phyloP scores from a whole-genome alignment of 1,140 invertebrate species.

The Heliconius hewitsoni region DNA sequence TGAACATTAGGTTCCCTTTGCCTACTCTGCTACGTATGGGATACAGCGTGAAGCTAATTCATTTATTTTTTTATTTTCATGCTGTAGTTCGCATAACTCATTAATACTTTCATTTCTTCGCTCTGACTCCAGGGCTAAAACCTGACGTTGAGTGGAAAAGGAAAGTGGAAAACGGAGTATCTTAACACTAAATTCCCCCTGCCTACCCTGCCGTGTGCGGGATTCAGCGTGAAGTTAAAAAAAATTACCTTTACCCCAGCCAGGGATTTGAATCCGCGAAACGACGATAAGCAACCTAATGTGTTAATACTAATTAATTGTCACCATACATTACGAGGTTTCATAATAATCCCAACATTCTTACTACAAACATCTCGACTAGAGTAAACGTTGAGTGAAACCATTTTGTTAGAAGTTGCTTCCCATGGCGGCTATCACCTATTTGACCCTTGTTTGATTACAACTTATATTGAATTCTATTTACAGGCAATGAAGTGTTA shows the following conservation, averaged over 20 bases:
- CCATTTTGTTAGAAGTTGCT: neutral
- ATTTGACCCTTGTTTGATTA: neutral
- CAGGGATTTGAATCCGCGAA: neutral
- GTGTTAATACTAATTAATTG: neutral
- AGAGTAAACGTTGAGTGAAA: neutral
- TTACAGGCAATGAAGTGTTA: neutral
- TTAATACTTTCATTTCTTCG: too few relatives aligned
- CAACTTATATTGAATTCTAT: neutral
- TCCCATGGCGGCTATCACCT: neutral
- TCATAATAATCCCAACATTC: neutral
- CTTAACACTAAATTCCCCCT: too few relatives aligned
- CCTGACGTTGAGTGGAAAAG: rapidly evolving
- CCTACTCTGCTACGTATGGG: too few relatives aligned
- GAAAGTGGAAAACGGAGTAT: too few relatives aligned
- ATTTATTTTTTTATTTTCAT: too few relatives aligned
- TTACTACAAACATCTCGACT: neutral
- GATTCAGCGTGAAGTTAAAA: too few relatives aligned
- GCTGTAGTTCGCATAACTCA: too few relatives aligned
- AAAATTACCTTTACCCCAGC: neutral
- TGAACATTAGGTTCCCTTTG: too few relatives aligned
- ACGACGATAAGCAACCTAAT: neutral
- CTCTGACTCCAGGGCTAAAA: too few relatives aligned
- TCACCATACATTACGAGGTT: neutral
- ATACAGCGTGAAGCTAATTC: too few relatives aligned
- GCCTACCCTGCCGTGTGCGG: too few relatives aligned